These are phyloP conservation scores for Ridgeia piscesae DNA, from an alignment of 1,140 invertebrate genomes.

Conservation along the genomic window DNA sequence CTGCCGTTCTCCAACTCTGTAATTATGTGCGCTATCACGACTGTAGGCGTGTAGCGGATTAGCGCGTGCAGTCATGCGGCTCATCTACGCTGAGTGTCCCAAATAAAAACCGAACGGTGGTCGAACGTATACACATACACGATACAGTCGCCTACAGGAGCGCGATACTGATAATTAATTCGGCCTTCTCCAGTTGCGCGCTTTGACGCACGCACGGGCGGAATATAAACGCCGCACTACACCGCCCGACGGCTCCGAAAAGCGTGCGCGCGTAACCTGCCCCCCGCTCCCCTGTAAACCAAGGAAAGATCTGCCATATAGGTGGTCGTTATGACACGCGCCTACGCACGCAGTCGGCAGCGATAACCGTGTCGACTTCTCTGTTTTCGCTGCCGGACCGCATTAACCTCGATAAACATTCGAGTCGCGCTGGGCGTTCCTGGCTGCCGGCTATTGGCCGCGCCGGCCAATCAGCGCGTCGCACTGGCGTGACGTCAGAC, in stretches of 20 bases:
- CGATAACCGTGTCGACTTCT: neutral
- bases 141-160: neutral
- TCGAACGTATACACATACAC: neutral
- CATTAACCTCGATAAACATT: constrained; percentile 6
- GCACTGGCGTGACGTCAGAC: neutral
- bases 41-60: neutral
- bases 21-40: neutral
- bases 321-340: neutral
- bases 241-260: neutral
- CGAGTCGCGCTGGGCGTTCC: neutral
- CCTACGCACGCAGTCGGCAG: neutral
- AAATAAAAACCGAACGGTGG: neutral
- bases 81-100: neutral
- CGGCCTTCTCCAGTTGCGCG: neutral
- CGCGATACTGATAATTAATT: neutral
- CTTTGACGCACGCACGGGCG: neutral
- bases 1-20: neutral
- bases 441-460: neutral
- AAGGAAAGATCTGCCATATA: neutral
- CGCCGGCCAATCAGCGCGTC: neutral
- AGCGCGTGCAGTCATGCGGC: neutral
- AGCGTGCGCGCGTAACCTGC: neutral
- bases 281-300: neutral
- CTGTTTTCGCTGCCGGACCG: neutral
- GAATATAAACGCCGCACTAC: neutral